These are phyloP conservation scores for Caretta caretta DNA, from an alignment of 2,113 vertebrate genomes.

Conservation along the genomic window DNA sequence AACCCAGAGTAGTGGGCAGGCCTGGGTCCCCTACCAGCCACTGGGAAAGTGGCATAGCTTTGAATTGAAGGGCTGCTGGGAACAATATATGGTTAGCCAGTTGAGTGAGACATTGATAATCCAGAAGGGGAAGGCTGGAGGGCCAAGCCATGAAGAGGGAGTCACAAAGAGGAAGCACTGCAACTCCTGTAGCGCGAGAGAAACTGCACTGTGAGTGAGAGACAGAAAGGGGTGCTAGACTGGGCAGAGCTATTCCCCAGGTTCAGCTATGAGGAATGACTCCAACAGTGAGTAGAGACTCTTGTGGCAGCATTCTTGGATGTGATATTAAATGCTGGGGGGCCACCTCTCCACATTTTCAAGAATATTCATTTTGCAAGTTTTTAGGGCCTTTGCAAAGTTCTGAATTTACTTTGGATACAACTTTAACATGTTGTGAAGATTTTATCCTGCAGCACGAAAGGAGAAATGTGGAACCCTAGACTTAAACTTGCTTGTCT, in stretches of 20 bases:
- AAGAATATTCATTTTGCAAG: background rate
- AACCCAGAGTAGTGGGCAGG: background rate
- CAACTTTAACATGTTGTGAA: background rate
- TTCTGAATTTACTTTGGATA: background rate
- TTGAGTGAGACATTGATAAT: background rate
- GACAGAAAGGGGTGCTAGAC: background rate
- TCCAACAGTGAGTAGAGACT: background rate
- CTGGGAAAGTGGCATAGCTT: background rate
- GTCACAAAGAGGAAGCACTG: background rate
- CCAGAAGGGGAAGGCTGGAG: background rate
- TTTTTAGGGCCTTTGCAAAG: background rate
- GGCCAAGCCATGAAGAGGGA: background rate
- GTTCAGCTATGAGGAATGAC: background rate
- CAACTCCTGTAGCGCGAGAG: background rate
- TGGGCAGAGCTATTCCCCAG: background rate
- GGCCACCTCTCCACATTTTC: background rate
- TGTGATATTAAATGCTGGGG: background rate
- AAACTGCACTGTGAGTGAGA: background rate
- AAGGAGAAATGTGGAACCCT: background rate
- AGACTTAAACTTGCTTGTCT: background rate
- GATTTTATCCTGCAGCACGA: background rate
- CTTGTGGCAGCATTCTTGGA: background rate
- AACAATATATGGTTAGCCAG: background rate
- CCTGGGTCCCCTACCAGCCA: background rate
- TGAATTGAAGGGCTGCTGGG: background rate